Conservation (phyloP, 1,140 invertebrate genomes). For the Drosophila tani region DNA sequence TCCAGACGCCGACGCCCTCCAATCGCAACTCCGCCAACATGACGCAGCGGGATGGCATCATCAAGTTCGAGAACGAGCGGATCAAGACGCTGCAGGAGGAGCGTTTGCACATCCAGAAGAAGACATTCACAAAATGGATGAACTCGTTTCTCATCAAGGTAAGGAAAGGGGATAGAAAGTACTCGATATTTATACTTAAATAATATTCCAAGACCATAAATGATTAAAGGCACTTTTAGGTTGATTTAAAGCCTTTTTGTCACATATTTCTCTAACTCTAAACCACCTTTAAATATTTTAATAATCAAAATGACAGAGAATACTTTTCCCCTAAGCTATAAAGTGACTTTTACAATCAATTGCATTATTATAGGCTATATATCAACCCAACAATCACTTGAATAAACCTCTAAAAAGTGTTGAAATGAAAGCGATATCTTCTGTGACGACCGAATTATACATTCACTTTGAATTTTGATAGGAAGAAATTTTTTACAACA, state of each 20-base stretch:
- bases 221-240: not conserved
- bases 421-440: conserved; percentile 15
- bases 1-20: conserved; percentile 85
- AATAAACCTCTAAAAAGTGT: not conserved
- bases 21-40: conserved; percentile 89
- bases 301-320: not conserved
- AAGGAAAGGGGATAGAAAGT: conserved; percentile 49
- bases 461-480: conserved; percentile 29
- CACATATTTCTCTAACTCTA: too few species aligned
- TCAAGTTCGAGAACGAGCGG: conserved; percentile 98
- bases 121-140: conserved; percentile 99
- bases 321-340: too few species aligned
- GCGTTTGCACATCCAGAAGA: conserved; percentile 99
- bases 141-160: conserved; percentile 99
- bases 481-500: conserved; percentile 19
- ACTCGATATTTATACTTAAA: not conserved
- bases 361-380: not conserved
- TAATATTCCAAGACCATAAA: not conserved
- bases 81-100: conserved; percentile 99
- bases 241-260: not conserved
- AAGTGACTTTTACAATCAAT: not conserved
- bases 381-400: not conserved
- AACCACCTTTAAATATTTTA: not conserved
- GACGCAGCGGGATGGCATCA: conserved; percentile 95
- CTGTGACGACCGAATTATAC: not conserved